Conservation (phyloP, 2,888 invertebrate species). For the Drosophila paracracens region DNA sequence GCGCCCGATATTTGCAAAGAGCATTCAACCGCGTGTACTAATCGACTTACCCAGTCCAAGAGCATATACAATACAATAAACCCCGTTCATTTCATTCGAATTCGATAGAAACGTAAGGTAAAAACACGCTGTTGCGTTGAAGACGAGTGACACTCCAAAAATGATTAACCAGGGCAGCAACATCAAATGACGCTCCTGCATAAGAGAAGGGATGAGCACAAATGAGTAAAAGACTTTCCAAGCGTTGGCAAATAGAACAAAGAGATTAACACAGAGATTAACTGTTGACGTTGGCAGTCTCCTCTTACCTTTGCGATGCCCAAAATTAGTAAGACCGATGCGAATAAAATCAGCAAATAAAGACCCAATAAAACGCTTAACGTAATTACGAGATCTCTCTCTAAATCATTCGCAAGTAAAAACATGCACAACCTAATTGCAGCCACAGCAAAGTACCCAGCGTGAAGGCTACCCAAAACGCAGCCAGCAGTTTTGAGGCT, state of each 20-base stretch:
- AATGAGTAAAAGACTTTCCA: not conserved
- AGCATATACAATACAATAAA: accelerated
- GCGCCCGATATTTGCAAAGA: not conserved
- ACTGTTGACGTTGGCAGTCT: not conserved
- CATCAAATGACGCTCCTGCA: not conserved
- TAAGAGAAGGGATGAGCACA: not conserved
- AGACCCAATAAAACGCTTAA: no score
- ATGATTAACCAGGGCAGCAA: not conserved
- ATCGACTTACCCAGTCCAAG: not conserved
- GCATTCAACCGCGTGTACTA: not conserved
- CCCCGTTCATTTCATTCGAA: no score
- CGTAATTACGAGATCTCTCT: no score
- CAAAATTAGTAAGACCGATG: not conserved
- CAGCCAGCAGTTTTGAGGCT: not conserved
- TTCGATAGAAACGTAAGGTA: no score
- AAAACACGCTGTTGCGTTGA: accelerated
- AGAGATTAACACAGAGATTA: not conserved
- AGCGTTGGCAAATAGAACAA: not conserved
- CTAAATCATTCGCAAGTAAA: no score
- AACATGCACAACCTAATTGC: accelerated
- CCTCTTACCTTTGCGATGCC: not conserved
- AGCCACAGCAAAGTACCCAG: accelerated
- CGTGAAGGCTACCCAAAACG: not conserved
- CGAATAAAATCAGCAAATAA: not conserved
- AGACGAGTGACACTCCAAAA: accelerated